phyloP scores from a whole-genome alignment of 2,888 invertebrate genomes.

The Augochlorella aurata region DNA sequence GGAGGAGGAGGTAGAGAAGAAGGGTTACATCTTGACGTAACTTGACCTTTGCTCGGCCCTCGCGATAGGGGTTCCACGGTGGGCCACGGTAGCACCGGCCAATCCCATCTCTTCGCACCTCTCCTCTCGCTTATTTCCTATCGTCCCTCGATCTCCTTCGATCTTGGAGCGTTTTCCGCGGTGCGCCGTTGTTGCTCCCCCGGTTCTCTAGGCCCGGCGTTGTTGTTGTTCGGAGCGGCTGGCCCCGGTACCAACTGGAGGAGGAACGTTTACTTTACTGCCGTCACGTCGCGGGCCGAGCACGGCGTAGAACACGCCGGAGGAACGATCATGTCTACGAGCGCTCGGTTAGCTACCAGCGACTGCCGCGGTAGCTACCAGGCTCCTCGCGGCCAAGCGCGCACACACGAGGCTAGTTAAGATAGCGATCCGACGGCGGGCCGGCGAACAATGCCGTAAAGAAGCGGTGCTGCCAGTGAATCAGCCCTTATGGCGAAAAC shows the following conservation, averaged over 20 bases:
- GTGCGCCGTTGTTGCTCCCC: slow-evolving; percentile 6
- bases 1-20: slow-evolving; percentile 5
- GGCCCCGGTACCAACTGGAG: slow-evolving; percentile 37
- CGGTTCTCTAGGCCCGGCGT: background rate
- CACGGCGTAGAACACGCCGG: slow-evolving; percentile 67
- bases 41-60: slow-evolving; percentile 54
- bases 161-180: slow-evolving; percentile 66
- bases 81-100: slow-evolving; percentile 48
- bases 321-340: slow-evolving; percentile 67
- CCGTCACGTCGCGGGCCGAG: slow-evolving; percentile 71
- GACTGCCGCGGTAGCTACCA: slow-evolving; percentile 57
- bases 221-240: slow-evolving; percentile 36
- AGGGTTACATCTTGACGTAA: slow-evolving; percentile 56
- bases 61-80: slow-evolving; percentile 40
- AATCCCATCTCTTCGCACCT: slow-evolving; percentile 72
- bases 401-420: slow-evolving; percentile 77
- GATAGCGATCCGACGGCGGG: slow-evolving; percentile 77
- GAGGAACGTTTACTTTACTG: slow-evolving; percentile 75
- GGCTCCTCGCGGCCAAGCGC: slow-evolving; percentile 32
- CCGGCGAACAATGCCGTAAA: slow-evolving; percentile 79
- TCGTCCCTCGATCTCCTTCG: slow-evolving; percentile 60
- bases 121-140: slow-evolving; percentile 21
- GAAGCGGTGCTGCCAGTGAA: slow-evolving; percentile 75
- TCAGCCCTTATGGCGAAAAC: slow-evolving; percentile 80
- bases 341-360: slow-evolving; percentile 60